These are phyloP conservation scores for Darevskia mixta DNA, from an alignment of 2,797 vertebrate species.

Conservation along the genomic window DNA sequence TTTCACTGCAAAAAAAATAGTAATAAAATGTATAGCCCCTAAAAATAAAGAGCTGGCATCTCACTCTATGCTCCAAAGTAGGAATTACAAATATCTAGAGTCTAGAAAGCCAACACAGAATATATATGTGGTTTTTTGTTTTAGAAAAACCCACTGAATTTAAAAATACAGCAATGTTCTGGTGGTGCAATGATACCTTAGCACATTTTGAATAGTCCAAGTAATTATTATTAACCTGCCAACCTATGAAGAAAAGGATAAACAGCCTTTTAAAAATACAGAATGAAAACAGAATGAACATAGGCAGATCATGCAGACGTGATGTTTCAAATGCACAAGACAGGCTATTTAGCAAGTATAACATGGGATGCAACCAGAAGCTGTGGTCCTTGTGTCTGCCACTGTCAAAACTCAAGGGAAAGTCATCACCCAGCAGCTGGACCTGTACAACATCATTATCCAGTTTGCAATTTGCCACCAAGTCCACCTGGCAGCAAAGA, in stretches of 20 bases:
- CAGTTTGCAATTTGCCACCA: not conserved
- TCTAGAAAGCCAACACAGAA: too few species aligned
- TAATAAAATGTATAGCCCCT: too few species aligned
- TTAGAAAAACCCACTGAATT: not conserved
- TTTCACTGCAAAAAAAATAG: not conserved
- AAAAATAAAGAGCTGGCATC: not conserved
- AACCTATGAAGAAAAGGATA: too few species aligned
- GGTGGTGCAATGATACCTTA: not conserved
- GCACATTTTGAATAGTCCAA: not conserved
- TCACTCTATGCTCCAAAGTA: not conserved
- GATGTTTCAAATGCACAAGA: not conserved
- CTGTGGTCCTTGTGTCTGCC: accelerated
- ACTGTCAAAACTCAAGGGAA: too few species aligned
- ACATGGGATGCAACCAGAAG: too few species aligned
- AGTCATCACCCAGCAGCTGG: too few species aligned
- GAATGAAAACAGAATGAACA: not conserved
- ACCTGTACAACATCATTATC: not conserved
- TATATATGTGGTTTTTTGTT: too few species aligned
- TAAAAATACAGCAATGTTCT: not conserved
- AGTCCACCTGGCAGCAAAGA: not conserved
- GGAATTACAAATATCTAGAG: not conserved
- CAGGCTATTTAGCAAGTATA: not conserved
- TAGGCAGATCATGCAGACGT: not conserved
- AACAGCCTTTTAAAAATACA: not conserved
- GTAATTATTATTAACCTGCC: not conserved